A percentile compares a stretch with the other conserved stretches of the same genome.
Evolutionary conservation across 2,113 vertebrate species (phyloP).

Genomic region (Progne subis): DNA sequence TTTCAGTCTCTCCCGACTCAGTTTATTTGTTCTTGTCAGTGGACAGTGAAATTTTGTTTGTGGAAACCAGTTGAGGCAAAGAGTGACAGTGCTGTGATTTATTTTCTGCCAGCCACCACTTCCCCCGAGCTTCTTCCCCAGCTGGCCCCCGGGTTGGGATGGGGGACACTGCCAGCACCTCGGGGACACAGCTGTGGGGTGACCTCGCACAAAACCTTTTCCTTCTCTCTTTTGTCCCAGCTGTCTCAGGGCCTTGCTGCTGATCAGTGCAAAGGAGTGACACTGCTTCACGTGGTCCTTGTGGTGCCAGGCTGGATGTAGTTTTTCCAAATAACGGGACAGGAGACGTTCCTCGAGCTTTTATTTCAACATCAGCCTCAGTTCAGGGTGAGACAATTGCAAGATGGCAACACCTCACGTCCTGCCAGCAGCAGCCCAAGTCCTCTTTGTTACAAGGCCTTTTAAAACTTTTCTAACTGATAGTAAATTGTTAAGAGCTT

Average conservation of each 20-base stretch:
- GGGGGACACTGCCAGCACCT: not conserved
- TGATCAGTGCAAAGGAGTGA: not conserved
- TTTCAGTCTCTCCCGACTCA: slow-evolving; percentile 19
- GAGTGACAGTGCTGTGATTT: slow-evolving; percentile 57
- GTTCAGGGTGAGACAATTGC: not conserved
- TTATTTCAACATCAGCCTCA: not conserved
- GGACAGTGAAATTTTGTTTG: slow-evolving; percentile 56
- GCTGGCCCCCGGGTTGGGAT: accelerated
- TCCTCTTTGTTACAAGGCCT: not conserved
- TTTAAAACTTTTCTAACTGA: not conserved
- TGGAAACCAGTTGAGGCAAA: slow-evolving; percentile 28
- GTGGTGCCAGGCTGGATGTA: not conserved
- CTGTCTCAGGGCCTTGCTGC: not conserved
- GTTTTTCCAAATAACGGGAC: not conserved
- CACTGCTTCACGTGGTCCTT: accelerated
- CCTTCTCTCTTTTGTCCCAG: not conserved
- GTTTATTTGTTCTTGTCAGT: slow-evolving; percentile 68
- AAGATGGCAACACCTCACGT: not conserved
- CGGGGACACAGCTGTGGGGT: not conserved
- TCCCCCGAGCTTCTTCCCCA: not conserved
- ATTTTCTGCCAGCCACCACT: slow-evolving; percentile 18
- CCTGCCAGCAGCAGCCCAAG: not conserved
- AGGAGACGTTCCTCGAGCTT: not conserved
- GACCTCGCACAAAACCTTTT: not conserved
- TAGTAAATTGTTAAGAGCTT: not conserved